Evolutionary conservation across 2,113 vertebrate genomes (phyloP).

Genomic region (Micronisus gabar): DNA sequence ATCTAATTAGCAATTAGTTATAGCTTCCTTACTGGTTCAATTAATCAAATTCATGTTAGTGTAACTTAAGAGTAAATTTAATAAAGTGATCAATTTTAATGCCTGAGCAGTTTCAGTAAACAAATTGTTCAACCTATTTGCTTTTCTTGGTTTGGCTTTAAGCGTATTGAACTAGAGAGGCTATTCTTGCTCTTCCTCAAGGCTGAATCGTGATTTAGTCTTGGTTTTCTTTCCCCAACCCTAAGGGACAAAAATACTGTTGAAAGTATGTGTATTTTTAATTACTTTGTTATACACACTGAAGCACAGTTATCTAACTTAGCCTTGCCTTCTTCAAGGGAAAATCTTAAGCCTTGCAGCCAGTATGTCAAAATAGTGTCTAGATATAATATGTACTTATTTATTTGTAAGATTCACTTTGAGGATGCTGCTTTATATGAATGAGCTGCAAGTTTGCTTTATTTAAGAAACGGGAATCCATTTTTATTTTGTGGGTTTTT

Average conservation of each 20-base stretch:
- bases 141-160: neutral
- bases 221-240: neutral
- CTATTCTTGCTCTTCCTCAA: neutral
- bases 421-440: neutral
- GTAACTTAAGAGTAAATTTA: constrained; percentile 36
- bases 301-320: neutral
- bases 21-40: constrained; percentile 32
- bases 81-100: constrained; percentile 49
- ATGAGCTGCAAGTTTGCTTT: neutral
- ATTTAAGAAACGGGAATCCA: neutral
- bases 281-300: neutral
- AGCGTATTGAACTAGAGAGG: neutral
- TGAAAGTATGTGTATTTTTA: neutral
- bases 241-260: neutral
- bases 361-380: neutral
- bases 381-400: neutral
- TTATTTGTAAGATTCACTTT: neutral
- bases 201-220: neutral
- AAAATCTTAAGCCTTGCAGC: neutral
- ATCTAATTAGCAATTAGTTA: constrained; percentile 53
- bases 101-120: constrained; percentile 47
- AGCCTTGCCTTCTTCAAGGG: neutral
- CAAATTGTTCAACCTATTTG: constrained; percentile 10
- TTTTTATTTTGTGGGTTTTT: neutral
- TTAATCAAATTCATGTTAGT: constrained; percentile 56